Base-by-base conservation (phyloP, 1,140 invertebrate genomes). In the Epicauta chinensis region DNA sequence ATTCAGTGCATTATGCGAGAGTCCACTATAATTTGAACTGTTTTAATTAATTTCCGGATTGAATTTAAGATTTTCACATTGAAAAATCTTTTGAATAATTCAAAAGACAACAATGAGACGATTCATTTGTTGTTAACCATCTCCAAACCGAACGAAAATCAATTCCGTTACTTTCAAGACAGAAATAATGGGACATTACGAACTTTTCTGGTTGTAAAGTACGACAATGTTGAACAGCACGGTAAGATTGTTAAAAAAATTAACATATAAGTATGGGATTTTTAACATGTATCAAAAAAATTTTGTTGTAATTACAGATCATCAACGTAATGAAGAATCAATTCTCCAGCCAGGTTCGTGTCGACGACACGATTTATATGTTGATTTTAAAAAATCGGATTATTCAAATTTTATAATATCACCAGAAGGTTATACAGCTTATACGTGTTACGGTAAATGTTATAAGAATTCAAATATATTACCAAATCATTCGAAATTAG, bases 401-500 rank as follows among this genome's bases (percentile, higher is more conserved):
- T 80, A 84, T 74, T 76, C 78, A 2, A 75, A 78, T 0, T 77
- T 75, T 61, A 79, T 82, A 50, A 78, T 82, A 51, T 78, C 80
- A 0, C 84, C 84, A 0, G 75, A 78, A 58, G 77, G 77, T 2
- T 85, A 84, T 56, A 77, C 79, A 47, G 82, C 82, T 14, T 80
- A 81, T 62, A 79, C 81, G 54, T 86, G 82, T 61, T 69, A 71
- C 38, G 84, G 84, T 0, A 70, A 73, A 14, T 87, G 84, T 66
- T 77, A 80, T 0, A 55, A 79, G 14, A 76, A 23, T 23, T 72
- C 9, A 61, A 72, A 23, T 66, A 67, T 16, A 5, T 65, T 70
- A 54, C 57, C 81, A 14, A 86, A 86, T 65, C 82, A 87, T 57
- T 82, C 81, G 13, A 84, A 81, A 13, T 75, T 86, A 32, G 78